Percentiles rank a stretch among this genome's conserved stretches.
Evolutionary conservation across 2,888 invertebrate species (phyloP).

Genomic region (Trissoscelio sp.): DNA sequence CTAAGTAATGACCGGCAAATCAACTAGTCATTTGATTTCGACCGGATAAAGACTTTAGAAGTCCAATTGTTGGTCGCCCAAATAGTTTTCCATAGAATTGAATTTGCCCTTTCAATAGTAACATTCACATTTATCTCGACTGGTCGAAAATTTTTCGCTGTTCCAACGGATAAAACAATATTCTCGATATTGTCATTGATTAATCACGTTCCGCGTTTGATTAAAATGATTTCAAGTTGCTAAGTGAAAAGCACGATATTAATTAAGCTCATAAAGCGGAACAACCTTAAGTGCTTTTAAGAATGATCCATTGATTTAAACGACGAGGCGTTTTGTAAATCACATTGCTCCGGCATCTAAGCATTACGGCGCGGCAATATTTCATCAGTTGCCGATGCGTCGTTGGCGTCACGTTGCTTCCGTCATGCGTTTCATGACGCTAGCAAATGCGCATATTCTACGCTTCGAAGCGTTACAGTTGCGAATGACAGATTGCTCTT

Average conservation of each 20-base stretch:
- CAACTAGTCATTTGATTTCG: slow-evolving; percentile 10
- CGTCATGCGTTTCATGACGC: slow-evolving; percentile 68
- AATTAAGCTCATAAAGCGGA: neutral
- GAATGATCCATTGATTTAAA: neutral
- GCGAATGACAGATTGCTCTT: slow-evolving; percentile 70
- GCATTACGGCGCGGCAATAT: slow-evolving; percentile 58
- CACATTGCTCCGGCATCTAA: slow-evolving; percentile 10
- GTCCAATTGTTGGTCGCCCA: slow-evolving; percentile 8
- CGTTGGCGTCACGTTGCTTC: slow-evolving; percentile 61
- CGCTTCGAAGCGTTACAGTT: slow-evolving; percentile 68
- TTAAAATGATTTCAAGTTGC: slow-evolving; percentile 10
- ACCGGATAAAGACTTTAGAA: slow-evolving; percentile 3
- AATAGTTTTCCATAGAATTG: slow-evolving; percentile 4
- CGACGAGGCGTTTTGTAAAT: slow-evolving; percentile 13
- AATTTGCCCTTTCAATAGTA: slow-evolving; percentile 13
- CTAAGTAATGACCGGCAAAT: slow-evolving; percentile 15
- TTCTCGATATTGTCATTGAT: neutral
- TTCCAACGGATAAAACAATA: neutral
- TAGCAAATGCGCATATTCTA: slow-evolving; percentile 70
- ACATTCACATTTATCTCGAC: too few species aligned
- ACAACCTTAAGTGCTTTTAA: neutral
- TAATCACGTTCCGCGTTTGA: neutral
- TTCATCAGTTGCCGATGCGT: slow-evolving; percentile 66
- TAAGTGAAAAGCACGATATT: neutral
- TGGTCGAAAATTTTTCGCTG: neutral